Base-by-base conservation (phyloP, 1,140 invertebrate genomes). In the Scaptomyza hsui region DNA sequence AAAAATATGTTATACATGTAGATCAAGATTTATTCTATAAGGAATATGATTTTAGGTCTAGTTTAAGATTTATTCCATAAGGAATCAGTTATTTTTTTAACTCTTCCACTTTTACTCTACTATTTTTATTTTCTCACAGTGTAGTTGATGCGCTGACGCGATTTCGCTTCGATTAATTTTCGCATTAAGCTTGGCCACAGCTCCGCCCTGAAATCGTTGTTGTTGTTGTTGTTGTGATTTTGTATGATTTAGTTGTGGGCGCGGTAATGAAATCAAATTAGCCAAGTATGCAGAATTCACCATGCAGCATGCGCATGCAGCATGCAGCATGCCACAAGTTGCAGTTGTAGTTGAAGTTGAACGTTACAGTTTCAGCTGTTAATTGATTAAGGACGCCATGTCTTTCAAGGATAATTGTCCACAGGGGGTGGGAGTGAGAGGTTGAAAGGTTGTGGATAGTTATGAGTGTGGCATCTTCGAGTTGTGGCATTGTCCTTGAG, bases 251-350 rank as follows among this genome's bases (percentile, higher is more conserved):
- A 75, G 83, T 88, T 73, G 82, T 89, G 89, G 89, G 89, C 89
- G 89, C 80, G 81, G 89, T 90, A 90, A 90, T 90, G 89, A 90
- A 90, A 90, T 90, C 89, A 90, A 90, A 90, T 90, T 90, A 89
- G 82, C 69, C 78, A 90, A 81, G 72, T 78, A 74, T 78, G 71
- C 51, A 72, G 62, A 62, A 68, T 51, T 56, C 51, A 51, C 19
- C 15, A 18, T 32, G 29, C 3, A 44, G 9, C 53, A 42, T 39
- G n/a, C 1, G 32, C 49, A 18, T 37, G 51, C 42, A 42, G 47
- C 15, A 70, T 7, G 24, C n/a, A 19, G 47, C 35, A 24, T 16
- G 24, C 39, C 35, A 51, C 15, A 41, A 15, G 51, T 21, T 15
- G 5, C 18, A 55, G 26, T 7, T 42, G n/a, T 13, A 21, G n/a